phyloP scores from a whole-genome alignment of 2,113 vertebrate genomes.

The Ibidorhyncha struthersii region DNA sequence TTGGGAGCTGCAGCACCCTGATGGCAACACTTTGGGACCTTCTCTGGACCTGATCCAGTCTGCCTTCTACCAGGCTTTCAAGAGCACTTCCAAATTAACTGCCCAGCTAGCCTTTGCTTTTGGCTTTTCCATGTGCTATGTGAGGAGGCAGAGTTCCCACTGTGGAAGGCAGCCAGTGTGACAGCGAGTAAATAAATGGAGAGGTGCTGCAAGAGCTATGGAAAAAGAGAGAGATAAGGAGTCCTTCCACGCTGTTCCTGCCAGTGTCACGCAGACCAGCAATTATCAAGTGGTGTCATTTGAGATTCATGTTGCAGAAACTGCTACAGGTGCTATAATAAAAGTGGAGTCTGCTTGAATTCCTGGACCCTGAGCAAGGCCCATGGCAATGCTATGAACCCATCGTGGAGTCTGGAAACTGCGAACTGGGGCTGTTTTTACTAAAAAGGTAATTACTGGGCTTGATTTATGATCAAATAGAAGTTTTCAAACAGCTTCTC shows the following conservation, averaged over 20 bases:
- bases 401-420: neutral
- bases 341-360: neutral
- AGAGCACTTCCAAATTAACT: neutral
- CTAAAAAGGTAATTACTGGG: neutral
- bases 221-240: neutral
- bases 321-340: neutral
- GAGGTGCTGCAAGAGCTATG: neutral
- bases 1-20: neutral
- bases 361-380: neutral
- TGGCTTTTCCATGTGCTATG: neutral
- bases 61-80: neutral
- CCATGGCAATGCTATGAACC: neutral
- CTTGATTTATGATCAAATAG: slow-evolving; percentile 38
- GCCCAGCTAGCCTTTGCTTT: neutral
- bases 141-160: neutral
- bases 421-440: neutral
- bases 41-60: neutral
- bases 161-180: neutral
- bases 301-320: neutral
- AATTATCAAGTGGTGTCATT: neutral
- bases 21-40: neutral
- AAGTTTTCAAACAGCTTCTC: neutral
- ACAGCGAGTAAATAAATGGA: neutral
- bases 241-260: fast-evolving
- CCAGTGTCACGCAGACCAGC: neutral